A percentile compares a stretch with the other conserved stretches of the same genome.
phyloP scores from a whole-genome alignment of 2,888 invertebrate genomes.

The Microdon myrmicae region DNA sequence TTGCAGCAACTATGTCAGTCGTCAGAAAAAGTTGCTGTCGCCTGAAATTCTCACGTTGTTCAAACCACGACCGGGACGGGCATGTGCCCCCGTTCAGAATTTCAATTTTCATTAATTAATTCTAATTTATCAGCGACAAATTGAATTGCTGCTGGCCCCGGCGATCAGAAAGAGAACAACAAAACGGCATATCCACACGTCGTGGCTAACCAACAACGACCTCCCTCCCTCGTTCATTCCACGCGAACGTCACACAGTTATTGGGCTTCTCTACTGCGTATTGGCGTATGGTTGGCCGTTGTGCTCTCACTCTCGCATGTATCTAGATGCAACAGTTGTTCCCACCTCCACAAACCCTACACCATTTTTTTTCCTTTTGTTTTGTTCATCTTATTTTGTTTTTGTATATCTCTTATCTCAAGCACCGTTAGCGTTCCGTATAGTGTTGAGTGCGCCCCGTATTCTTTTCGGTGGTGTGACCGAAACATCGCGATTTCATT shows the following conservation, averaged over 20 bases:
- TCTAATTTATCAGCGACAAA: slow-evolving; percentile 37
- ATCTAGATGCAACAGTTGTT: slow-evolving; percentile 45
- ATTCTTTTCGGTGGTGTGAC: slow-evolving; percentile 13
- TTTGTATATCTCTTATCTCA: no score
- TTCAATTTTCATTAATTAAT: slow-evolving; percentile 34
- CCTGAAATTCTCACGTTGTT: no score
- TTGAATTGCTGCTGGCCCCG: slow-evolving; percentile 25
- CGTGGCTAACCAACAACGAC: slow-evolving; percentile 2
- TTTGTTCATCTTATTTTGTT: no score
- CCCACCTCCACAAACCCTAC: slow-evolving; percentile 50
- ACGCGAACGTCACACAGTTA: not conserved
- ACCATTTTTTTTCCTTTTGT: slow-evolving; percentile 40
- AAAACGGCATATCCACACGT: slow-evolving; percentile 4
- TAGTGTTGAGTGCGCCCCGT: slow-evolving; percentile 48
- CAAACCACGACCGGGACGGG: no score
- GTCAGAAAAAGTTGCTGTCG: no score
- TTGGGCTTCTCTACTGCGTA: slow-evolving; percentile 8
- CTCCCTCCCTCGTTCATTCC: slow-evolving; percentile 30
- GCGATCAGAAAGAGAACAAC: slow-evolving; percentile 3
- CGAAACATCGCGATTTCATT: slow-evolving; percentile 45
- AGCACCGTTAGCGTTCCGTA: slow-evolving; percentile 4
- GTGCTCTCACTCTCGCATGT: slow-evolving; percentile 27
- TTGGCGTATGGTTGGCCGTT: slow-evolving; percentile 11
- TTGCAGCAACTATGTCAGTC: no score
- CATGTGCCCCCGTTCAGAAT: slow-evolving; percentile 29